phyloP scores from a whole-genome alignment of 1,140 invertebrate genomes.

The Atta colombica region DNA sequence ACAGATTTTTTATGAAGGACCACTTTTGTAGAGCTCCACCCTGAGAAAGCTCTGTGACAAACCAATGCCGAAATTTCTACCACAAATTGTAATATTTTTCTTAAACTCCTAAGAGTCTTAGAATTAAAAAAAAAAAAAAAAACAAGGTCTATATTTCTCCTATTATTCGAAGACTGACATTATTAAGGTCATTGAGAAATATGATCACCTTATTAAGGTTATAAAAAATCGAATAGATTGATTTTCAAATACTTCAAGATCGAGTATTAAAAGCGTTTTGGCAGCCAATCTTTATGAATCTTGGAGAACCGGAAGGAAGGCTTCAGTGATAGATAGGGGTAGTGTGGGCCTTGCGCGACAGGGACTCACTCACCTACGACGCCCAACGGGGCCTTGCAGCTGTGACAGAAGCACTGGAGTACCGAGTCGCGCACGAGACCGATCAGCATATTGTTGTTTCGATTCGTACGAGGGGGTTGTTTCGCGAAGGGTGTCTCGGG shows the following conservation, averaged over 20 bases:
- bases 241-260: background rate
- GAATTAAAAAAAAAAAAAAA: background rate
- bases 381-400: constrained; percentile 93
- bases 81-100: background rate
- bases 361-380: constrained; percentile 89
- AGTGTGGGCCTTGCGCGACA: background rate
- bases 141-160: background rate
- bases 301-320: constrained; percentile 22
- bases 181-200: background rate
- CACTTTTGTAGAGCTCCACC: background rate
- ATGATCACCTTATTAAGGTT: background rate
- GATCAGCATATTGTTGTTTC: constrained; percentile 90
- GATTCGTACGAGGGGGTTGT: constrained; percentile 77
- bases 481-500: constrained; percentile 65
- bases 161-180: background rate
- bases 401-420: constrained; percentile 96
- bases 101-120: background rate
- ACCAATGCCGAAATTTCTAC: background rate
- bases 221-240: background rate
- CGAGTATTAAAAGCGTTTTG: background rate
- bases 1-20: too few species aligned
- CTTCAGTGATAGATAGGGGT: background rate
- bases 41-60: background rate
- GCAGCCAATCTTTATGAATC: background rate
- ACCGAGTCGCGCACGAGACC: constrained; percentile 94